Base-by-base conservation (phyloP, 2,797 vertebrate genomes). In the Spinus pinus region DNA sequence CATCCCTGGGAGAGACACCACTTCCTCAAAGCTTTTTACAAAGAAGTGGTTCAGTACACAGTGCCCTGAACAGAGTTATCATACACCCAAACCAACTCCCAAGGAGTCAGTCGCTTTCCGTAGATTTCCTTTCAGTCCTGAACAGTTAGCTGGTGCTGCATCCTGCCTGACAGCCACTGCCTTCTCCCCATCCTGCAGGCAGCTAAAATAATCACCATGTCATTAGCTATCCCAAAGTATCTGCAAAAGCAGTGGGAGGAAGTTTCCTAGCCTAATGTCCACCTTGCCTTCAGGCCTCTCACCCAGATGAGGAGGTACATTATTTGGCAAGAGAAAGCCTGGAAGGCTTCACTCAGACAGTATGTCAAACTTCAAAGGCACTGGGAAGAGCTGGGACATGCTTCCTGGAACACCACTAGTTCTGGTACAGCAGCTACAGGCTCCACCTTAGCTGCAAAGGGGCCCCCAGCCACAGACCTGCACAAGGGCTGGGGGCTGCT, bases 201-300 rank as follows among this genome's bases (percentile, higher is more conserved):
- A 89, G 72, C 44, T 74, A 66, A 74, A 93, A 31, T 88, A 89
- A 80, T 91, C 58, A 67, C 46, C 20, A 21, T 27, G 25, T 81
- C 64, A 60, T 94, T 85, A 81, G 39, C 72, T 62, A 44, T 80
- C 35, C 93, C 67, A 74, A 78, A 85, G 54, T 51, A 78, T 66
- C 82, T 83, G 54, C 75, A 58, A 7, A 3, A 15, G 49, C 44
- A 94, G 61, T 60, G 71, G 80, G 61, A 92, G 30, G 80, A 86
- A 75, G 42, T n/a, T 88, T 93, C 71, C 70, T n/a, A 64, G 58
- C 11, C 53, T 73, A 44, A 33, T 17, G 49, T 80, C 87, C 86
- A 84, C 95, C 94, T 94, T 94, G n/a, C 88, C 95, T 92, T 30
- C 27, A 90, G 95, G 95, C 83, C 33, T 84, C 61, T 81, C 66